Evolutionary conservation across 2,797 vertebrate genomes (phyloP), one percentile per base, ranked within the genome.

Genomic region (Mus caroli): DNA sequence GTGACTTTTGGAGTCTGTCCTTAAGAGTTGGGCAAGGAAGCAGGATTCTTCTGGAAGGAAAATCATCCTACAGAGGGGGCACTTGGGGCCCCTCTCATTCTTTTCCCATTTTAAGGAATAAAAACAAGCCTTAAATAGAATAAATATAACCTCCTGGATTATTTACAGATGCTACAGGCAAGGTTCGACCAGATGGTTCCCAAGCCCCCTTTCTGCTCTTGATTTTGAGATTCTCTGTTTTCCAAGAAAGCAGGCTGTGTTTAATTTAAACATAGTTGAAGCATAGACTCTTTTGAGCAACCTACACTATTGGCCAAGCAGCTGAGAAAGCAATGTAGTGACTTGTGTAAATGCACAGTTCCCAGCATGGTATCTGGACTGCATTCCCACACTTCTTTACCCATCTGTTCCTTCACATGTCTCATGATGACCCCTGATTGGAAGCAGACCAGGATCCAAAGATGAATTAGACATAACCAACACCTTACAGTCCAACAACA

Each of bases 191-290:
- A 94, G 93, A 88, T 95, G 60, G 85, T 91, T 86, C 40, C 77
- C 92, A 73, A 92, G 34, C 88, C 52, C 56, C n/a, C 54, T 79
- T 88, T 79, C 46, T 31, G 43, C 31, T 60, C 52, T 73, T 46
- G 69, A 94, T 89, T 92, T 90, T 96, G 62, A 96, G 60, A 73
- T 19, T 60, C 34, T 90, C 20, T 89, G 50, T 69, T 82, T 96
- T 86, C 56, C 83, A 26, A 92, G 92, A 96, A 92, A 84, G 50
- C 79, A 92, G 86, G 95, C 69, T 83, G 82, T 95, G 64, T 96
- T 97, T 90, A 46, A 97, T 90, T 87, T 93, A 95, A 92, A 92
- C 62, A 93, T 56, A 19, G 82, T 56, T 43, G 64, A 83, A 89
- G 31, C 78, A 28, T 43, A 75, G 19, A 92, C 50, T 88, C 54